Evolutionary conservation across 2,888 invertebrate species (phyloP).

Genomic region (Willowsia nigromaculata): DNA sequence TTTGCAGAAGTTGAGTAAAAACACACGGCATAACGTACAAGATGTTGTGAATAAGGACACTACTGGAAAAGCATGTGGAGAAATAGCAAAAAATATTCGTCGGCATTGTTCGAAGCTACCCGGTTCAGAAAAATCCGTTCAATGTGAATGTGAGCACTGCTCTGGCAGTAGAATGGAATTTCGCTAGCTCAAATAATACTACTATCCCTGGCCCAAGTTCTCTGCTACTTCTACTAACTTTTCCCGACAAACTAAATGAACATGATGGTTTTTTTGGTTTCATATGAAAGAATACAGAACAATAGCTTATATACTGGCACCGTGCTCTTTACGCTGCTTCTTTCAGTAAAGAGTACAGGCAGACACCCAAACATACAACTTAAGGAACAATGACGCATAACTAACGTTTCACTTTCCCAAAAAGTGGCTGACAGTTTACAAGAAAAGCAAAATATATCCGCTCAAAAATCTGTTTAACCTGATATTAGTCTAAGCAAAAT

Average conservation of each 20-base stretch:
- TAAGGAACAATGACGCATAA: too few species aligned
- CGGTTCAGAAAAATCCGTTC: constrained; percentile 58
- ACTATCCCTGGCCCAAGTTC: neutral
- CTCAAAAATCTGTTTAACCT: too few species aligned
- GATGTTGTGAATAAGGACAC: neutral
- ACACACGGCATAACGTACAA: neutral
- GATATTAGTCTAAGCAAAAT: too few species aligned
- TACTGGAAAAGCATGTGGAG: constrained; percentile 31
- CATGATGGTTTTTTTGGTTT: neutral
- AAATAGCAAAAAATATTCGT: constrained; percentile 1
- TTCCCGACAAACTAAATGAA: neutral
- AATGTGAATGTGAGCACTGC: constrained; percentile 29
- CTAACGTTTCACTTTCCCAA: too few species aligned
- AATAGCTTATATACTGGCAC: neutral
- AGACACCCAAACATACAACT: too few species aligned
- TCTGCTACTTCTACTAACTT: constrained; percentile 8
- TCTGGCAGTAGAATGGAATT: constrained; percentile 49
- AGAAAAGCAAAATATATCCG: too few species aligned
- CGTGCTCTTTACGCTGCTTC: neutral
- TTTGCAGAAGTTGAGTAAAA: neutral
- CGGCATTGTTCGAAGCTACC: constrained; percentile 60
- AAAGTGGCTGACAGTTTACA: too few species aligned
- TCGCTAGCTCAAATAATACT: constrained; percentile 40
- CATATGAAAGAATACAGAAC: neutral
- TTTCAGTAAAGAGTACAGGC: too few species aligned